Evolutionary conservation across 1,140 invertebrate species (phyloP), one percentile per base, ranked within the genome.

Genomic region (Zaprionus nigranus): DNA sequence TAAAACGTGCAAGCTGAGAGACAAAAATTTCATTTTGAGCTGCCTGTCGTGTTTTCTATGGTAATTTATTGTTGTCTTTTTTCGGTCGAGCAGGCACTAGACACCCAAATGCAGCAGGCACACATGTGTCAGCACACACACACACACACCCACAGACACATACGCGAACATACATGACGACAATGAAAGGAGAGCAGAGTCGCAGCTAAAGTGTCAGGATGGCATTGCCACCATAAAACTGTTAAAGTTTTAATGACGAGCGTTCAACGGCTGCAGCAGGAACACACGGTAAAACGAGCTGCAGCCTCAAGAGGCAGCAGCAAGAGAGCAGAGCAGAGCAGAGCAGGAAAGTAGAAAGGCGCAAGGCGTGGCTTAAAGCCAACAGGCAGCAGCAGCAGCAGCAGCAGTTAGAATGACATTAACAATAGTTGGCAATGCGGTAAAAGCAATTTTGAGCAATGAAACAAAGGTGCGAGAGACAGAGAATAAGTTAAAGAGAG

Each of bases 341-440:
- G 51, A 34, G 28, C 28, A 30, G 49, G 17, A 56, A 34, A n/a
- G 54, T 34, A 15, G 22, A 2, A 20, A n/a, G 24, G 13, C 15
- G 12, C 12, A 15, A 40, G 56, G 58, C 53, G 58, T 62, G 74
- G 67, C 40, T 75, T 69, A 69, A 72, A 66, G 67, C 46, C 17
- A 51, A 9, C n/a, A 17, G n/a, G n/a, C n/a, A n/a, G n/a, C n/a
- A 13, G 24, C n/a, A 62, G 60, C 13, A 17, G 64, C 38, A 74
- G 63, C 68, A 59, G 67, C 75, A 90, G 78, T 84, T 88, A 81
- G 84, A 90, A 76, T 76, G 85, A 80, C 85, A 90, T 88, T 88
- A 88, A 90, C 82, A 85, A 88, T 85, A 82, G 85, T 90, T 88
- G 85, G 73, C 81, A 90, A 81, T 90, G 85, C 81, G 85, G 85